These are phyloP conservation scores for Miniopterus natalensis DNA, from an alignment of 2,113 vertebrate species.

Conservation along the genomic window DNA sequence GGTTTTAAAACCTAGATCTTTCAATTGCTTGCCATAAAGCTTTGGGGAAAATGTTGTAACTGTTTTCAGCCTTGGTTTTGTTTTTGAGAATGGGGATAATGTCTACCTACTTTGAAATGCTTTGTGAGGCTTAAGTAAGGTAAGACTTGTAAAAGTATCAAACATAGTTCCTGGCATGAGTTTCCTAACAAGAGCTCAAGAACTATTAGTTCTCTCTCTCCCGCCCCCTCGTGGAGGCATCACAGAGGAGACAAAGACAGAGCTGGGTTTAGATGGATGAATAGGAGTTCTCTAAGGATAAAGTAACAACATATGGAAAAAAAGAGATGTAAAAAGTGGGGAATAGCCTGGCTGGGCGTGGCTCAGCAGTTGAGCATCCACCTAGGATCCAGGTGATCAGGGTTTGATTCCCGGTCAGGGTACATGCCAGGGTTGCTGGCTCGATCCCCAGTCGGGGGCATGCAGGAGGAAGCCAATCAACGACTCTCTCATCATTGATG, in stretches of 20 bases:
- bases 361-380: no score
- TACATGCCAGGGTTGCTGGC: no score
- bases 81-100: slow-evolving; percentile 41
- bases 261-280: slow-evolving; percentile 40
- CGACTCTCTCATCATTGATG: no score
- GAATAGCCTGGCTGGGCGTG: no score
- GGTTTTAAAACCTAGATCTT: slow-evolving; percentile 45
- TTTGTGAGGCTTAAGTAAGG: slow-evolving; percentile 22
- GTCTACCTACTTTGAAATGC: slow-evolving; percentile 18
- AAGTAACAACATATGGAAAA: background rate
- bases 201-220: background rate
- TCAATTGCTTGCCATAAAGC: background rate
- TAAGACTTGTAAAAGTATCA: background rate
- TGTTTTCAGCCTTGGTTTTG: slow-evolving; percentile 28
- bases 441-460: no score
- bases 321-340: background rate
- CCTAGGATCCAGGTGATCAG: no score
- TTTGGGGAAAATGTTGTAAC: slow-evolving; percentile 25
- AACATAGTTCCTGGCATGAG: background rate
- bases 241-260: slow-evolving; percentile 24
- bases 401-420: no score
- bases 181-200: background rate
- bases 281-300: slow-evolving; percentile 54
- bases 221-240: background rate
- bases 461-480: no score